Base-by-base conservation (phyloP, 1,140 invertebrate species). In the Diorhabda elongata region DNA sequence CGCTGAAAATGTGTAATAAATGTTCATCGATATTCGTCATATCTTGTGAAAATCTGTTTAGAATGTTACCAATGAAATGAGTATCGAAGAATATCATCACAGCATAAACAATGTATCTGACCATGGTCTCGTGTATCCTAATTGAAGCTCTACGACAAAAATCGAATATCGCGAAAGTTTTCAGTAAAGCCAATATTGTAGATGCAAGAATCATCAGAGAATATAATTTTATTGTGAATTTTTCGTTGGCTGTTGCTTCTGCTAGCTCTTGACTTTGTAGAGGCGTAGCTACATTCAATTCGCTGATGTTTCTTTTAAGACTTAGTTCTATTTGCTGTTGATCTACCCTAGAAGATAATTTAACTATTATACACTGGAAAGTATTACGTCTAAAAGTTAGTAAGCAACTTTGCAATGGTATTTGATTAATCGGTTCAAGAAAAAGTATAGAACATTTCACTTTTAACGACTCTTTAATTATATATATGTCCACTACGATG, bases 21-120 rank as follows among this genome's bases (percentile, higher is more conserved):
- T 71, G 64, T 61, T 78, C 77, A 61, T 79, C 77, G 5, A 77
- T 70, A 5, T 70, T 70, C 7, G 68, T 70, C n/a, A 78, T 58
- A 73, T 78, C 77, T 43, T 76, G 74, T 3, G 77, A 77, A 64
- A 78, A 76, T 66, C 76, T 69, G 47, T 77, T 78, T 6, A 78
- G 58, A 41, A 78, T 76, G 70, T 75, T 78, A 41, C 77, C 77
- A 42, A 76, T 74, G 58, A 77, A 71, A 72, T 78, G 71, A 2
- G 69, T 71, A 63, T 79, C 76, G 59, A 79, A 79, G 56, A 79
- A 79, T 2, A 66, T 57, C 76, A 79, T 79, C 5, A 73, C 68
- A 7, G 75, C 76, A 47, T 74, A 69, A 6, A 78, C 65, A 42
- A 79, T 68, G 42, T 71, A 73, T 4, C 41, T 47, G 3, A 74